Conservation (phyloP, 2,888 invertebrate species). For the Psylliodes chrysocephalus region DNA sequence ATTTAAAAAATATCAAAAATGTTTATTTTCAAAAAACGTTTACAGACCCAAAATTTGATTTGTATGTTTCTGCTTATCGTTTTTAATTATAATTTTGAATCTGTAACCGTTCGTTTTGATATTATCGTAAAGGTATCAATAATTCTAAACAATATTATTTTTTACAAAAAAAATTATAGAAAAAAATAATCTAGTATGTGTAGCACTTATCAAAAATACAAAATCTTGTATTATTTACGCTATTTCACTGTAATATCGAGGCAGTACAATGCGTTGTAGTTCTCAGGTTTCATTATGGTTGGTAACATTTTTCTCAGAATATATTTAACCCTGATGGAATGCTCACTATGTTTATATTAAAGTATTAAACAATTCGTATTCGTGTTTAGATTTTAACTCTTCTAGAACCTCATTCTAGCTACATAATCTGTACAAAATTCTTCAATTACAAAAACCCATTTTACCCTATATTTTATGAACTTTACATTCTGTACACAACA, state of each 20-base stretch:
- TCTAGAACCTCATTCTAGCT: constrained; percentile 18
- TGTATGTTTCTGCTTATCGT: too few relatives aligned
- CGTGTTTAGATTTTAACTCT: not conserved
- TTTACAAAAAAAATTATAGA: too few relatives aligned
- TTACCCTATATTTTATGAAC: constrained; percentile 12
- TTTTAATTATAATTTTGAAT: too few relatives aligned
- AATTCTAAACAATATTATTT: too few relatives aligned
- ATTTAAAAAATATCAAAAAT: too few relatives aligned
- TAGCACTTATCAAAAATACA: constrained; percentile 23
- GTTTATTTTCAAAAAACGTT: too few relatives aligned
- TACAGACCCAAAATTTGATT: too few relatives aligned
- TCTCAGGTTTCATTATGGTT: not conserved
- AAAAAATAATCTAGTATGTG: constrained; percentile 1
- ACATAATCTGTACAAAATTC: constrained; percentile 30
- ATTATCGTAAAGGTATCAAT: too few relatives aligned
- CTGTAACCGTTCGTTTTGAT: too few relatives aligned
- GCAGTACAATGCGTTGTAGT: not conserved
- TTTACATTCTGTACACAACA: constrained; percentile 29
- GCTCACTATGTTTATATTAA: constrained; percentile 11
- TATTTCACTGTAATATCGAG: not conserved
- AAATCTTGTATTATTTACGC: not conserved
- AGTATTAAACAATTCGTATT: not conserved
- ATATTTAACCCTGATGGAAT: not conserved
- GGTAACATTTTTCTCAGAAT: constrained; percentile 2
- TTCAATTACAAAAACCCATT: constrained; percentile 15